Conservation (phyloP, 2,888 invertebrate species). For the Drosophila bunnanda region DNA sequence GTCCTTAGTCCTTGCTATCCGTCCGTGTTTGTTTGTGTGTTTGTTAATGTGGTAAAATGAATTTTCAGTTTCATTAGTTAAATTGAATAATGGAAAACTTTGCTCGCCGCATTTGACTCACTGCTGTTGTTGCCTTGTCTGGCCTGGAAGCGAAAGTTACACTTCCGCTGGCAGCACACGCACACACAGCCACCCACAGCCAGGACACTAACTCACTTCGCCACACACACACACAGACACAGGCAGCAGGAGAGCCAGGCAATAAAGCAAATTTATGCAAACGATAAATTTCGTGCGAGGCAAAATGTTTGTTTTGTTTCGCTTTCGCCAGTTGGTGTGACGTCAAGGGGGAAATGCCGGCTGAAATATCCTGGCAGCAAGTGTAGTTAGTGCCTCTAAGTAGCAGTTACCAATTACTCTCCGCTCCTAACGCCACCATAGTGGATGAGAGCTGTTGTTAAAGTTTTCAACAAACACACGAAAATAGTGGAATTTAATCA, state of each 20-base stretch:
- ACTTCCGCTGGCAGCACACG: conserved; percentile 63
- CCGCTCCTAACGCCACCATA: conserved; percentile 11
- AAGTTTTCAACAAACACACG: neutral
- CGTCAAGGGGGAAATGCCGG: conserved; percentile 27
- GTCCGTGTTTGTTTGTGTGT: conserved; percentile 47
- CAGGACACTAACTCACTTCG: conserved; percentile 9
- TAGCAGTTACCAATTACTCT: conserved; percentile 59
- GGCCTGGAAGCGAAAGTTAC: conserved; percentile 73
- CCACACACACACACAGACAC: conserved; percentile 13
- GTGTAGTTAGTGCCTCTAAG: conserved; percentile 68
- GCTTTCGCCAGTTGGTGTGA: conserved; percentile 49
- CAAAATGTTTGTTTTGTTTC: conserved; percentile 78
- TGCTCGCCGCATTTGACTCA: conserved; percentile 72
- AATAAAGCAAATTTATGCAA: conserved; percentile 83
- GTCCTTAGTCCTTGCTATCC: conserved; percentile 33
- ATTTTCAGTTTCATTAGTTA: conserved; percentile 84
- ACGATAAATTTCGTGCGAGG: conserved; percentile 81
- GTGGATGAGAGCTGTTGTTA: conserved; percentile 1
- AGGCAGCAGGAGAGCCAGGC: conserved; percentile 55
- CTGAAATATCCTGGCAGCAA: conserved; percentile 28
- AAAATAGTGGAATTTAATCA: neutral
- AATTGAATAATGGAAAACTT: conserved; percentile 83
- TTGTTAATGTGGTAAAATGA: conserved; percentile 82
- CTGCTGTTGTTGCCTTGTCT: conserved; percentile 59
- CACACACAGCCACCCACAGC: conserved; percentile 32